Evolutionary conservation across 1,140 invertebrate species (phyloP), one percentile per base, ranked within the genome.

Genomic region (Apis dorsata): DNA sequence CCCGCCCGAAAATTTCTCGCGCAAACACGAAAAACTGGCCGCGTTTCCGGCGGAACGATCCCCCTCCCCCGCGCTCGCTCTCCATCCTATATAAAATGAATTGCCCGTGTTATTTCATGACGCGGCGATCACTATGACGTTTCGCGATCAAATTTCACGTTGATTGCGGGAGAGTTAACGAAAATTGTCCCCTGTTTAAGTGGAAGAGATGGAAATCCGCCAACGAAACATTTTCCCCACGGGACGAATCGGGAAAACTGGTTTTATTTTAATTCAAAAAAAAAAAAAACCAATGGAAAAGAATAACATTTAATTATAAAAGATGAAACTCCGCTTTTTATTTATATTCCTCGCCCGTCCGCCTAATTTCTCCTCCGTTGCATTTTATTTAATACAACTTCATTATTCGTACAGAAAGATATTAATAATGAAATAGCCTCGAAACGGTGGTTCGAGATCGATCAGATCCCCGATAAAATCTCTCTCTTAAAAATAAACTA

Each of bases 21-120:
- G 53, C 59, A 80, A 80, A 80, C 70, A 80, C 66, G 70, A 68
- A 74, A 81, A 79, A 79, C 77, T 51, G 68, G 24, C 77, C 21
- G 62, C 24, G 59, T 75, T 77, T 77, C 62, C 62, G 51, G 5
- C 21, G 19, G 10, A 15, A 17, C 34, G 51, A 49, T 62, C 57
- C n/a, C 21, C 34, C 34, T 34, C 34, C 5, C 34, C 34, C 34
- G 34, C 34, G 34, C 34, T 15, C 21, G 21, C 17, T 3, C 66
- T 13, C 49, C n/a, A 60, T 71, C 10, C 44, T 9, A 17, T 51
- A 34, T 28, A 62, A 79, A 81, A 81, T 68, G 60, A 81, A 75
- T 74, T 28, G 70, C 70, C 28, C 69, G 60, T 34, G 57, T 28
- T 59, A 62, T 62, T 73, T 65, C 73, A 59, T 15, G 57, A 63